Evolutionary conservation across 2,797 vertebrate species (phyloP), one percentile per base, ranked within the genome.

Genomic region (Philypnodon macrostomus): DNA sequence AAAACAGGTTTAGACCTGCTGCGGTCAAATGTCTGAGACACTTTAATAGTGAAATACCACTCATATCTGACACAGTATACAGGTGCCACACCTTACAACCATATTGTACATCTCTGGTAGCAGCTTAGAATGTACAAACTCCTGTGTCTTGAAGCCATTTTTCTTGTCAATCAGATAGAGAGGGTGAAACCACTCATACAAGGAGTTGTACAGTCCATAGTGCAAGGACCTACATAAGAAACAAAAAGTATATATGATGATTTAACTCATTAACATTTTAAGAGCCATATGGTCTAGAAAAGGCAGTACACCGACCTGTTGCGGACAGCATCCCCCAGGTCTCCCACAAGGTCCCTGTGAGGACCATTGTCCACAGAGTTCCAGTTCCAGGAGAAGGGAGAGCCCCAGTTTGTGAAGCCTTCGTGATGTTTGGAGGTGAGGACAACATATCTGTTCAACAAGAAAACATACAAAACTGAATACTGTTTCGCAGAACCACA

Each of bases 371-470:
- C 92, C 19, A 93, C 38, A 1, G 96, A 92, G 59, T 99, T 99
- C 96, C 96, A 99, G 84, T 98, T 98, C 96, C 96, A 99, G 42
- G 95, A 96, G 37, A 89, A 67, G 0, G 90, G 70, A 0, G 96
- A 98, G 0, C 52, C 86, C 96, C 96, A 99, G 85, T 94, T 98
- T 14, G 95, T 94, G 54, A 95, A 99, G n/a, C 96, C 96, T 70
- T 99, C 96, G 0, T 99, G 96, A 57, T 99, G 96, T 70, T 99
- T 99, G 0, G 93, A 71, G 0, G 95, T 98, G 40, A 99, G 80
- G 16, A 98, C 94, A 5, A 99, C 92, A 1, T 99, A 99, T 34
- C 96, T 99, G 85, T 7, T 12, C 32, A 24, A 26, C 1, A 18
- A 23, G 6, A 8, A 4, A 19, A 18, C 10, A 31, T 7, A 31